A percentile compares a stretch with the other conserved stretches of the same genome.
Conservation (phyloP, 2,888 invertebrate genomes). For the Lycia hirtaria region DNA sequence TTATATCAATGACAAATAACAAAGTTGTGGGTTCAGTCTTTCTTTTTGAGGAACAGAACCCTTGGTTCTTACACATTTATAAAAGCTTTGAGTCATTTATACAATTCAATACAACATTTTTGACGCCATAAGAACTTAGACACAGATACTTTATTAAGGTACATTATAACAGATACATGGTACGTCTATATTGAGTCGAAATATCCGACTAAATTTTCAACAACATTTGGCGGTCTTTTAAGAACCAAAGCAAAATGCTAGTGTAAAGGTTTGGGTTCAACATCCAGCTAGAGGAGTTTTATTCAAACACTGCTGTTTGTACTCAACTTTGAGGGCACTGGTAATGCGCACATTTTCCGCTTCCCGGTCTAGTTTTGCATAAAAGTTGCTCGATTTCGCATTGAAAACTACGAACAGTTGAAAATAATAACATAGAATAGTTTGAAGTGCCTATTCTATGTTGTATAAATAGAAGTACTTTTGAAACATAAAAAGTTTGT, state of each 20-base stretch:
- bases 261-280: neutral
- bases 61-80: no score
- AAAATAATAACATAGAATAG: neutral
- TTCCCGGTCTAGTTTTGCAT: neutral
- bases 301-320: slow-evolving; percentile 13
- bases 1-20: no score
- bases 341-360: neutral
- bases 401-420: neutral
- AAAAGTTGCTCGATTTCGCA: neutral
- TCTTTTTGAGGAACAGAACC: no score
- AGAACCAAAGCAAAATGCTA: neutral
- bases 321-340: slow-evolving; percentile 7
- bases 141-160: neutral
- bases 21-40: neutral
- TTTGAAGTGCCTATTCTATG: no score
- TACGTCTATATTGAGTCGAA: no score
- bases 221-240: no score
- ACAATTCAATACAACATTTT: no score
- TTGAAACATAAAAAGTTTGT: no score
- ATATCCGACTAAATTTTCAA: no score
- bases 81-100: no score
- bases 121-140: no score
- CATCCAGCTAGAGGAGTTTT: slow-evolving; percentile 10
- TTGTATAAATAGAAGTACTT: no score
- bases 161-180: neutral